Evolutionary conservation across 2,888 invertebrate genomes (phyloP).

Genomic region (Bursaphelenchus okinawaensis): DNA sequence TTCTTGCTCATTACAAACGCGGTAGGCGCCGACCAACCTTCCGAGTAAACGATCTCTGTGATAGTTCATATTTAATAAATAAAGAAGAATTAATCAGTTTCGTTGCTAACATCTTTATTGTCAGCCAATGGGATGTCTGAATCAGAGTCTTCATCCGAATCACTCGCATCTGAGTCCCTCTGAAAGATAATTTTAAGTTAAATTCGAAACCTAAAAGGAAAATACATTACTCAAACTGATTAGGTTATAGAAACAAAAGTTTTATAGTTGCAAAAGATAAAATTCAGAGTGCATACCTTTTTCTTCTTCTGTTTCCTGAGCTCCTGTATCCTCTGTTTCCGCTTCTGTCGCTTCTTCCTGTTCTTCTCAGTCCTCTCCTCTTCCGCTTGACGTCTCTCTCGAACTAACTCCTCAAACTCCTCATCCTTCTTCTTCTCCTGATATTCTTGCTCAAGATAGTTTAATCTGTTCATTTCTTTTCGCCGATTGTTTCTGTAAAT

Average conservation of each 20-base stretch:
- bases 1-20: slow-evolving; percentile 67
- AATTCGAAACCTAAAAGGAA: too few relatives aligned
- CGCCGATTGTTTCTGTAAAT: slow-evolving; percentile 89
- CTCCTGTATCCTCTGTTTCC: slow-evolving; percentile 32
- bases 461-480: slow-evolving; percentile 91
- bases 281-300: background rate
- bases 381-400: slow-evolving; percentile 63
- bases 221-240: too few relatives aligned
- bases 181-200: too few relatives aligned
- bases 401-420: slow-evolving; percentile 72
- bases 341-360: slow-evolving; percentile 71
- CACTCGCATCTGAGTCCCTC: background rate
- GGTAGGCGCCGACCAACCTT: slow-evolving; percentile 20
- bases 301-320: slow-evolving; percentile 22
- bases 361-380: slow-evolving; percentile 68
- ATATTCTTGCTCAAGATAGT: slow-evolving; percentile 81
- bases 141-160: slow-evolving; percentile 3
- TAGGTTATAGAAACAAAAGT: too few relatives aligned
- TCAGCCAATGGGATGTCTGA: background rate
- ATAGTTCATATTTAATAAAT: background rate
- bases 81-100: background rate
- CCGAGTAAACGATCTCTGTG: background rate
- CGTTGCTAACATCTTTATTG: background rate
- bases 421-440: slow-evolving; percentile 77
- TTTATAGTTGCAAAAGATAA: too few relatives aligned